Conservation (phyloP, 2,113 vertebrate genomes). For the Orycteropus afer region DNA sequence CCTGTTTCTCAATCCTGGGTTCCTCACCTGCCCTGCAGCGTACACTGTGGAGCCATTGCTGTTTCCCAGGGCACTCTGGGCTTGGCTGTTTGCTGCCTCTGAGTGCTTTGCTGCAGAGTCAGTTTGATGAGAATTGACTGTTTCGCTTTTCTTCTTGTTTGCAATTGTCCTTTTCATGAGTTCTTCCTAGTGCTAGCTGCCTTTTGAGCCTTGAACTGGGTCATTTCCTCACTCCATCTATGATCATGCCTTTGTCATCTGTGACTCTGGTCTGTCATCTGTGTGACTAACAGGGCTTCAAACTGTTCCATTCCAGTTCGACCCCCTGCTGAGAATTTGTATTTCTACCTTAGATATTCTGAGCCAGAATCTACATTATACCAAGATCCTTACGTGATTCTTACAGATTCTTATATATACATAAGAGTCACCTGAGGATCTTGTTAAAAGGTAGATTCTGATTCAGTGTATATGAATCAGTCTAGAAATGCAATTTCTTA, state of each 20-base stretch:
- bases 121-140: not conserved
- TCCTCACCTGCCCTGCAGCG: conserved; percentile 70
- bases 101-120: not conserved
- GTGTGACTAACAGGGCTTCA: not conserved
- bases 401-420: no score
- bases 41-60: conserved; percentile 67
- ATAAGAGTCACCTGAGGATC: no score
- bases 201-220: not conserved
- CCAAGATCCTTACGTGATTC: no score
- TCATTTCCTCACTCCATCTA: not conserved
- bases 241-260: not conserved
- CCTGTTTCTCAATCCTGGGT: conserved; percentile 82
- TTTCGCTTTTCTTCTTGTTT: not conserved
- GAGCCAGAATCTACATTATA: no score
- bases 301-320: no score
- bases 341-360: no score
- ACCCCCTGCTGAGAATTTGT: no score
- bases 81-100: conserved; percentile 61
- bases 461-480: no score
- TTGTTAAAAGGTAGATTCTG: no score
- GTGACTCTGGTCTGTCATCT: not conserved
- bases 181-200: not conserved
- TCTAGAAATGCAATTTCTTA: no score
- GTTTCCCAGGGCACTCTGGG: conserved; percentile 58
- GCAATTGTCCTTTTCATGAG: not conserved